Base-by-base conservation (phyloP, 1,140 invertebrate genomes). In the Lordiphosa clarofinis region DNA sequence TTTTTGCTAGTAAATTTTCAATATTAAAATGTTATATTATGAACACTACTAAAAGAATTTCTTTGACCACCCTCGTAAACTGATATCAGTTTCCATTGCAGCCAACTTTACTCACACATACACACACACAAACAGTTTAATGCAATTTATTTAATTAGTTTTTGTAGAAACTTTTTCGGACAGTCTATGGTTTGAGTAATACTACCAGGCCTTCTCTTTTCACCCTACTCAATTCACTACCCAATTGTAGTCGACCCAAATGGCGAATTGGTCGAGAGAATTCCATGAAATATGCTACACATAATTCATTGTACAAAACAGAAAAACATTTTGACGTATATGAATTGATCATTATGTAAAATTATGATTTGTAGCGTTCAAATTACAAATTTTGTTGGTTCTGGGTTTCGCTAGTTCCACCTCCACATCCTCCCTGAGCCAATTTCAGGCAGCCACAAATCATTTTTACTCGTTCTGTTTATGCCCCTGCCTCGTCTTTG, bases 271-370 rank as follows among this genome's bases (percentile, higher is more conserved):
- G 54, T 39, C 62, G 37, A 15, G 3, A 61, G 63, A 60, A 75
- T 68, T 63, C 67, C 42, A 61, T 33, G 46, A 71, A 67, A 70
- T 48, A 43, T 61, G 59, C 55, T 54, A 13, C 39, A 57, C 75
- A 81, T 82, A 75, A 81, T 64, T 82, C 72, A 75, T 66, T 67
- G 49, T 38, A 54, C 46, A 31, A 56, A 35, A 63, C 39, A 46
- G 56, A 44, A 54, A 58, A 61, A 59, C 56, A 54, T 68, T 86
- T 78, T 78, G 82, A 87, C 82, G 63, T 87, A 71, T 82, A 82
- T 87, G 82, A 87, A 87, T 87, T 87, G 82, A 87, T 87, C 82
- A 87, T 87, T 84, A 87, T 78, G 73, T 69, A 74, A 87, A 87
- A 87, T 87, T 56, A 87, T 87, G 82, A 87, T 87, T 87, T 87